A percentile compares a stretch with the other conserved stretches of the same genome.
Evolutionary conservation across 2,113 vertebrate species (phyloP).

Genomic region (Panthera tigris): DNA sequence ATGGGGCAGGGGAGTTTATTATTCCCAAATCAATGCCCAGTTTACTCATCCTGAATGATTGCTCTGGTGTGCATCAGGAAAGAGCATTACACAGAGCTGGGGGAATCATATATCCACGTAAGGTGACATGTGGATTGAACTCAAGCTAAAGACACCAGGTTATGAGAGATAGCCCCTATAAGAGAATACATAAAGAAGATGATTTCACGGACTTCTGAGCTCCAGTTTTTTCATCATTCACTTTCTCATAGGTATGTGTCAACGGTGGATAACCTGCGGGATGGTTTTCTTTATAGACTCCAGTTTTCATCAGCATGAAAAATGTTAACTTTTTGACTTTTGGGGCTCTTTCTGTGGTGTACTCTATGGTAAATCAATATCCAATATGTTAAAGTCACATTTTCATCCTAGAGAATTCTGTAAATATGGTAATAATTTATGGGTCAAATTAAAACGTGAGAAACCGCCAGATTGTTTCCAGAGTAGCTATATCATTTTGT

Average conservation of each 20-base stretch:
- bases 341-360: slow-evolving; percentile 32
- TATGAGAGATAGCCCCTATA: slow-evolving; percentile 71
- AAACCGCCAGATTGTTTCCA: slow-evolving; percentile 3
- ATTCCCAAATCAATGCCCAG: slow-evolving; percentile 71
- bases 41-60: slow-evolving; percentile 74
- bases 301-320: slow-evolving; percentile 69
- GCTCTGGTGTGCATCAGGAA: slow-evolving; percentile 37
- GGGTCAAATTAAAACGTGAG: slow-evolving; percentile 56
- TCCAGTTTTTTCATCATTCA: slow-evolving; percentile 73
- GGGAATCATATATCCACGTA: slow-evolving; percentile 62
- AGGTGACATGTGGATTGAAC: slow-evolving; percentile 74
- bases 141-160: slow-evolving; percentile 72
- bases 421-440: slow-evolving; percentile 71
- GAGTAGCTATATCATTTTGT: not conserved
- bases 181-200: slow-evolving; percentile 77
- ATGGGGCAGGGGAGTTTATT: slow-evolving; percentile 43
- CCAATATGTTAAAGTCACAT: slow-evolving; percentile 66
- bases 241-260: slow-evolving; percentile 72
- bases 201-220: slow-evolving; percentile 76
- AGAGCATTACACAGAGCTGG: slow-evolving; percentile 56
- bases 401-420: slow-evolving; percentile 55
- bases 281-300: slow-evolving; percentile 71
- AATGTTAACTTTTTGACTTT: slow-evolving; percentile 71
- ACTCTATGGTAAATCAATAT: slow-evolving; percentile 64
- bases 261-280: slow-evolving; percentile 58